Evolutionary conservation across 2,888 invertebrate genomes (phyloP).

Genomic region (Tetragonula carbonaria): DNA sequence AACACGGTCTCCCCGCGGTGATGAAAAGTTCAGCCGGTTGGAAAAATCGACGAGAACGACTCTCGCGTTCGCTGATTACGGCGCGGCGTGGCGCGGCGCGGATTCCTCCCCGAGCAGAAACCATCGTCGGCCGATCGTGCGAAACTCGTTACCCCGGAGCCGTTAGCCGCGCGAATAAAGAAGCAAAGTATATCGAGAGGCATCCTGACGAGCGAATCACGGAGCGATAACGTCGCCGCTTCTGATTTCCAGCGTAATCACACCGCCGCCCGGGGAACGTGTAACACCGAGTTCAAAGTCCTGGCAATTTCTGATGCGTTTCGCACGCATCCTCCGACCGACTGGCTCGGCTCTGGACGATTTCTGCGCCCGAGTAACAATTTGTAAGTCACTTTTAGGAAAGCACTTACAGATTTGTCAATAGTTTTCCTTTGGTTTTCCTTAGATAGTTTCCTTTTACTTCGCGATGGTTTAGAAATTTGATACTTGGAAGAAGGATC

Average conservation of each 20-base stretch:
- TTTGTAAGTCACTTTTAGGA: slow-evolving; percentile 16
- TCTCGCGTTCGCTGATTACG: slow-evolving; percentile 37
- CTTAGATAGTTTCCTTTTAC: not conserved
- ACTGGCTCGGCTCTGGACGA: slow-evolving; percentile 1
- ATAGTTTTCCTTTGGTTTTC: no score
- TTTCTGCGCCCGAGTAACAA: not conserved
- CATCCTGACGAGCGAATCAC: slow-evolving; percentile 53
- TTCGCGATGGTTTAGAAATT: not conserved
- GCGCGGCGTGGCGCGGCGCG: slow-evolving; percentile 13
- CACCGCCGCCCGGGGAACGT: slow-evolving; percentile 7
- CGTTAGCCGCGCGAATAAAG: slow-evolving; percentile 47
- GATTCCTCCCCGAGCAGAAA: slow-evolving; percentile 46
- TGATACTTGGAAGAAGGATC: not conserved
- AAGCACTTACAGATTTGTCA: not conserved
- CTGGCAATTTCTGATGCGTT: slow-evolving; percentile 21
- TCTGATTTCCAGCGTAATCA: slow-evolving; percentile 31
- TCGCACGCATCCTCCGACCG: not conserved
- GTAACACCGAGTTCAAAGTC: not conserved
- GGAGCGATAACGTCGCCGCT: slow-evolving; percentile 36
- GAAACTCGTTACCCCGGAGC: slow-evolving; percentile 55
- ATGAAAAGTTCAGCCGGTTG: slow-evolving; percentile 25
- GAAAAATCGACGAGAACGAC: slow-evolving; percentile 38
- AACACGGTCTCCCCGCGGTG: slow-evolving; percentile 4
- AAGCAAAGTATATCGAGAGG: slow-evolving; percentile 39
- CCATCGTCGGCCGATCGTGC: slow-evolving; percentile 51